These are phyloP conservation scores for Drosophila paranaensis DNA, from an alignment of 2,888 invertebrate genomes.

Conservation along the genomic window DNA sequence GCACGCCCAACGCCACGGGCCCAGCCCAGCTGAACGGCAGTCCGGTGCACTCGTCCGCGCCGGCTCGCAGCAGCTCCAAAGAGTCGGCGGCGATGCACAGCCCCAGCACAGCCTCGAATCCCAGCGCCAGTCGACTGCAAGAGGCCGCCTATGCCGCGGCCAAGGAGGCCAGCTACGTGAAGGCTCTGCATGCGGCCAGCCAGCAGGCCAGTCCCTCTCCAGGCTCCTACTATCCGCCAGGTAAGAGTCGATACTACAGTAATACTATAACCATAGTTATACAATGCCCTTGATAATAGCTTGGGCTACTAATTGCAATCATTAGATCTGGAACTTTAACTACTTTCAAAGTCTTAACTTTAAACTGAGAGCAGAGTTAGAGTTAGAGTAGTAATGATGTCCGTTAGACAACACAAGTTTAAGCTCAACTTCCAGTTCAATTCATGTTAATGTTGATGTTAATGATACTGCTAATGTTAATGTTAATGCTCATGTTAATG, in stretches of 20 bases:
- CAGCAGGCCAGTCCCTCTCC: constrained; percentile 66
- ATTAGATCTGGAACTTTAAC: no score
- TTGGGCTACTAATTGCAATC: no score
- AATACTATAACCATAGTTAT: no score
- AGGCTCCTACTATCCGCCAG: constrained; percentile 85
- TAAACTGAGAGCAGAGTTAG: no score
- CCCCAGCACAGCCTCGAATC: constrained; percentile 58
- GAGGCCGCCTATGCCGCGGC: constrained; percentile 77
- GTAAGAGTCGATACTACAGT: constrained; percentile 25
- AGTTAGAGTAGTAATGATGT: no score
- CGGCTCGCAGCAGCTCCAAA: constrained; percentile 82
- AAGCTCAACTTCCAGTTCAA: no score
- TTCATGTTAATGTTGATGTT: no score
- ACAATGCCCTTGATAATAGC: no score
- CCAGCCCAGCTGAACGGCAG: constrained; percentile 63
- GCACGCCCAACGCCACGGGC: constrained; percentile 45
- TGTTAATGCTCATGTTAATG: no score
- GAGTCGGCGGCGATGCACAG: constrained; percentile 78
- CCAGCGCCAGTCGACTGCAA: constrained; percentile 73
- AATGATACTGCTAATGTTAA: no score
- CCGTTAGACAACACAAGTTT: no score
- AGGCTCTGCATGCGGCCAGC: constrained; percentile 83
- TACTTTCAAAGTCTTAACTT: no score
- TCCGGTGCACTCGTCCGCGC: constrained; percentile 61
- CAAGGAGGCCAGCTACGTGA: constrained; percentile 84